These are phyloP conservation scores for Morelia viridis DNA, from an alignment of 2,797 vertebrate genomes.

Conservation along the genomic window DNA sequence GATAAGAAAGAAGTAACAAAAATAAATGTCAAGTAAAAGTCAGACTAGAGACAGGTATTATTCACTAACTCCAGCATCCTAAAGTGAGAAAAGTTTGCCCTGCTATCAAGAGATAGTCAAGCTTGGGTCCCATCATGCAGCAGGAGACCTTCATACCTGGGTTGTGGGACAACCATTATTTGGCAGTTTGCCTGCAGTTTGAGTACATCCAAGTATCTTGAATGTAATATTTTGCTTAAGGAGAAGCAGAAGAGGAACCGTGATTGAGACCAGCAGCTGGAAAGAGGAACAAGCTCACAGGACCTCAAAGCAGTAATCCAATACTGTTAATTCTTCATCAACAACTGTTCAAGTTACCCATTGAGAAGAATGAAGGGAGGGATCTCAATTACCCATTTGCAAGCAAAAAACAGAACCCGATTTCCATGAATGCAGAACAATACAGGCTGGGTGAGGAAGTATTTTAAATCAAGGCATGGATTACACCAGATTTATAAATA, in stretches of 20 bases:
- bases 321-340: slow-evolving; percentile 57
- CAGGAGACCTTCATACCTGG: background rate
- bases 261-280: background rate
- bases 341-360: slow-evolving; percentile 47
- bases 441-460: background rate
- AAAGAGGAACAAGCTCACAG: slow-evolving; percentile 43
- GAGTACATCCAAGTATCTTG: background rate
- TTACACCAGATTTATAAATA: slow-evolving; percentile 17
- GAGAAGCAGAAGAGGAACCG: slow-evolving; percentile 36
- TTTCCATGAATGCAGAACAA: background rate
- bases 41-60: background rate
- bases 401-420: slow-evolving; percentile 4
- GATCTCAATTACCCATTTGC: slow-evolving; percentile 17
- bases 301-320: slow-evolving; percentile 52
- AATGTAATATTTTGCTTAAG: slow-evolving; percentile 27
- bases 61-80: background rate
- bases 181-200: background rate
- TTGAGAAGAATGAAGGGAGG: background rate
- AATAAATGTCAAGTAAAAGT: background rate
- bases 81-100: background rate
- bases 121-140: background rate
- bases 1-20: background rate
- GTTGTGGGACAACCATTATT: background rate
- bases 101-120: background rate
- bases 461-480: slow-evolving; percentile 5